Evolutionary conservation across 2,888 invertebrate species (phyloP), one percentile per base, ranked within the genome.

Genomic region (Amblyjoppa fuscipennis): DNA sequence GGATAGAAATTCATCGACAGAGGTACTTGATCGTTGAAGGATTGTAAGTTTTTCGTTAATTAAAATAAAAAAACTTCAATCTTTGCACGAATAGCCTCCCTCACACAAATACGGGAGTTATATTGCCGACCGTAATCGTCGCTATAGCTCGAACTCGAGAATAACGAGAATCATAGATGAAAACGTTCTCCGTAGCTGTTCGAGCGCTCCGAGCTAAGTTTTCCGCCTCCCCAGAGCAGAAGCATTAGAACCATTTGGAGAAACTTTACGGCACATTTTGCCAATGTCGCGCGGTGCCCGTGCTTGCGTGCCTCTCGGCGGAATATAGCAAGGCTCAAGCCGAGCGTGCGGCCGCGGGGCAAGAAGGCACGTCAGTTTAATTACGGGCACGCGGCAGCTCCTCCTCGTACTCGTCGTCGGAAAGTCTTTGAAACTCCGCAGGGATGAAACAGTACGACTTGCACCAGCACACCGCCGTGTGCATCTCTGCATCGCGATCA

Each of bases 321-420:
- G 34, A 31, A 64, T 34, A 7, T 64, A 64, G 71, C 75, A 61
- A 83, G 75, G 83, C 74, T 70, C 73, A 49, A 51, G 31, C 31
- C 56, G 38, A 66, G 56, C 76, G 41, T 56, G 59, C 69, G 51
- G 68, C 85, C 83, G 68, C 76, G 77, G 80, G 80, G 73, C 83
- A 85, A 83, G 76, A 83, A 85, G 85, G 80, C 80, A 85, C 83
- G 83, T 85, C 85, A 85, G 76, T 85, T 85, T 85, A 85, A 85
- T 85, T 85, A 85, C 83, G 64, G 77, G 77, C 85, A 80, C 76
- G 80, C 59, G 85, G 75, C 66, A 49, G 75, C 59, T 45, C 71
- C 38, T 75, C 71, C 56, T 68, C 70, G 49, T 70, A 49, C 34
- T 25, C 69, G 53, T 77, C 20, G 49, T 70, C 75, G 64, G 75